phyloP scores from a whole-genome alignment of 2,797 vertebrate species.

The Rousettus madagascariensis region DNA sequence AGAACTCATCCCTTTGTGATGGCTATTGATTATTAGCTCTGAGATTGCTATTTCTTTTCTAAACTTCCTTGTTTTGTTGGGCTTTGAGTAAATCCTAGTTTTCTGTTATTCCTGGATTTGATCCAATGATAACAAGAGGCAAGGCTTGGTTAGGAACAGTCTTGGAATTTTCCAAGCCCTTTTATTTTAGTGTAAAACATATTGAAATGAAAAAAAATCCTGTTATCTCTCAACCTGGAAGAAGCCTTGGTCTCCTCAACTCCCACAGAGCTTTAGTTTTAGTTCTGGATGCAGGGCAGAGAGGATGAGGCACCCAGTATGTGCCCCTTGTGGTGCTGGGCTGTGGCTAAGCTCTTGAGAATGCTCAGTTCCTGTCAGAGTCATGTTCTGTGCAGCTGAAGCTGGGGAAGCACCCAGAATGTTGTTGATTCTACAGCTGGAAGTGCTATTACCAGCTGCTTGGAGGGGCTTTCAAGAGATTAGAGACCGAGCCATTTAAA shows the following conservation, averaged over 20 bases:
- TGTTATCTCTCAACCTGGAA: neutral
- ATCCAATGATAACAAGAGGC: conserved; percentile 19
- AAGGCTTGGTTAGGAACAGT: neutral
- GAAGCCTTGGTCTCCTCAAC: neutral
- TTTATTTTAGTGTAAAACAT: conserved; percentile 50
- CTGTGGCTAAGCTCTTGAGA: neutral
- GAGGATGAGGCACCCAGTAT: neutral
- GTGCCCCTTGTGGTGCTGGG: neutral
- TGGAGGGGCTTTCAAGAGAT: neutral
- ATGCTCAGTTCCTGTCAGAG: neutral
- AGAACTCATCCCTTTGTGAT: neutral
- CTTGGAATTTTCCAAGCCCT: conserved; percentile 40
- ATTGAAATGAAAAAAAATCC: conserved; percentile 48
- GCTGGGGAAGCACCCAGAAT: neutral
- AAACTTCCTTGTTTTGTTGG: neutral
- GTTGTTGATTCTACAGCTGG: neutral
- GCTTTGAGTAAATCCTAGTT: conserved; percentile 17
- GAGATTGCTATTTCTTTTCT: neutral
- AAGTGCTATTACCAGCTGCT: neutral
- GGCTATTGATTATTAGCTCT: neutral
- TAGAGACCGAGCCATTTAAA: neutral
- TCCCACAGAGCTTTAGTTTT: neutral
- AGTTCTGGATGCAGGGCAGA: neutral
- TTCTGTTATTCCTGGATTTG: conserved; percentile 57
- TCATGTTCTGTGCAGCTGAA: neutral